Base-by-base conservation (phyloP, 2,888 invertebrate genomes). In the Plagodis dolabraria region DNA sequence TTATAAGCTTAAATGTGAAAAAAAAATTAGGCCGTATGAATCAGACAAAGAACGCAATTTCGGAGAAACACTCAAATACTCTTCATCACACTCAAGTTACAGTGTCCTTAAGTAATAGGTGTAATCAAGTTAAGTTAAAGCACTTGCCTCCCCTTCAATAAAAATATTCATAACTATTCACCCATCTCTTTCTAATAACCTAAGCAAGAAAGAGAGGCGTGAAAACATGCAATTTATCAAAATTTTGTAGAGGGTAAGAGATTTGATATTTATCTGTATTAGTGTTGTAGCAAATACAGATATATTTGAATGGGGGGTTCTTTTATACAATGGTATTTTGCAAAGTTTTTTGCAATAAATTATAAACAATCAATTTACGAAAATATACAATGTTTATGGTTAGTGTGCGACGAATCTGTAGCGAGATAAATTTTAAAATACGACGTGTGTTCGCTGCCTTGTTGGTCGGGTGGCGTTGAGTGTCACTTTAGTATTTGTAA, bases 81-180 rank as follows among this genome's bases (percentile, higher is more conserved):
- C 35, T n/a, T 47, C 40, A 51, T 51, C 11, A 47, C 35, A 5
- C 12, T n/a, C 12, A 47, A 11, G 35, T 36, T 46, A 22, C 0
- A n/a, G 9, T 7, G 8, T 12, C 33, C 42, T 49, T 6, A 35
- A 60, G 68, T 64, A 71, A 66, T 69, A 65, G 69, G 69, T 63
- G 66, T 63, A 44, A 52, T 52, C 44, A 44, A 45, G 11, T 45
- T 52, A 52, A 52, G 44, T 12, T 11, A 42, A 45, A 52, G 51
- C 51, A 45, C 51, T 51, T 52, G 44, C 51, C 44, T 44, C 51
- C 51, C 51, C 51, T 52, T 7, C 51, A 45, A 52, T 52, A 44
- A 52, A 52, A 44, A 52, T 45, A 45, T 52, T 45, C 44, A 44
- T 45, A 45, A 52, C 51, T 52, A 52, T 45, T 42, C 34, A 0